Base-by-base conservation (phyloP, 2,113 vertebrate genomes). In the Rhodinocichla rosea region DNA sequence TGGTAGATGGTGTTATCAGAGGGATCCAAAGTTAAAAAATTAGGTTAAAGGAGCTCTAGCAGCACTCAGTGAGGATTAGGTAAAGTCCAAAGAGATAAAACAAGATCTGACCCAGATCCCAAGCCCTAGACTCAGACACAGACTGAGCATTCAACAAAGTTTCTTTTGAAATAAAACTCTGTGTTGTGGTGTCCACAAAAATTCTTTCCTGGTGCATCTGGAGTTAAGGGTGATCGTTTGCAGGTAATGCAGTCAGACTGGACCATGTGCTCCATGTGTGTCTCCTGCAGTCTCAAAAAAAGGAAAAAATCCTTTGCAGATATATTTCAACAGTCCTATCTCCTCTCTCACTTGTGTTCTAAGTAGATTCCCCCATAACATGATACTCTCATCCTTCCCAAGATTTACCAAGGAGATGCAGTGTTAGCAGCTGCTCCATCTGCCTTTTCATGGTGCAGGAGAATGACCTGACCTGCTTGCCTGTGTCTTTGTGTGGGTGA, bases 81-180 rank as follows among this genome's bases (percentile, higher is more conserved):
- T 75, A 93, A 95, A 97, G 89, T 89, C 92, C 87, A 85, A 11
- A 11, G 71, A 85, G 79, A 95, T 94, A 95, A 92, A 94, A 82
- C 53, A 92, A 92, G 94, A 71, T 68, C 64, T 83, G 81, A 95
- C 39, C 78, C 42, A 95, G 68, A 93, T 86, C 39, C 19, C 3
- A 19, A 85, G 39, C 68, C 64, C 57, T 88, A 10, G 26, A 50
- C 18, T 80, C 63, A 94, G 78, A 37, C 50, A 64, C 64, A 69
- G 53, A 45, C 30, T 62, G 45, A 60, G 53, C 28, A 7, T 55
- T 63, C 32, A 80, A 60, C 68, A 67, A 67, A 71, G 4, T 50
- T 82, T 69, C 67, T 80, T 93, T 67, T 80, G 47, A 93, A 94
- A 94, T 27, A 92, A 81, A 81, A 42, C 11, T 83, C 75, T 89